These are phyloP conservation scores for Pachyramphus minor DNA, from an alignment of 2,113 vertebrate species.

Conservation along the genomic window DNA sequence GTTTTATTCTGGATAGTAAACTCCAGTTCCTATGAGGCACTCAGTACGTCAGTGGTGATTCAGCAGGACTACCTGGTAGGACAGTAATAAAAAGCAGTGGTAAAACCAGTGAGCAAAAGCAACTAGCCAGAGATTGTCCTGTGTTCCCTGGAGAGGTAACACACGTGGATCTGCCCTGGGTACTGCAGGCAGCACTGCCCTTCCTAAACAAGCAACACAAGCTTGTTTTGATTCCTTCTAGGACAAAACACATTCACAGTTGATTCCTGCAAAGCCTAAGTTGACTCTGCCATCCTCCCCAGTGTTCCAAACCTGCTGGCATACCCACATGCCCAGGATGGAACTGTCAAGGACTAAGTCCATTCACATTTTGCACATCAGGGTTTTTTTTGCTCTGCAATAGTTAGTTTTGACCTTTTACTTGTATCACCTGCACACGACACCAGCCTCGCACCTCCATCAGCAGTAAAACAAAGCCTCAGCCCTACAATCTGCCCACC, in stretches of 20 bases:
- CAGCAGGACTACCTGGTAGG: conserved; percentile 71
- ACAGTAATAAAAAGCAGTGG: conserved; percentile 79
- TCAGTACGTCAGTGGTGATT: conserved; percentile 70
- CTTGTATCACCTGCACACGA: conserved; percentile 84
- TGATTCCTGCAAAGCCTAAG: conserved; percentile 74
- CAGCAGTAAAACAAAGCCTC: conserved; percentile 90
- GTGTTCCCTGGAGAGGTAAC: conserved; percentile 73
- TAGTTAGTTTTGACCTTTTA: conserved; percentile 86
- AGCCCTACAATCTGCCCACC: conserved; percentile 91
- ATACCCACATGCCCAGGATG: conserved; percentile 72
- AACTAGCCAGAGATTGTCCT: conserved; percentile 76
- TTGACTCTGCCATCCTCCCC: conserved; percentile 71
- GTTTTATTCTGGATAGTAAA: conserved; percentile 71
- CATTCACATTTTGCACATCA: conserved; percentile 87
- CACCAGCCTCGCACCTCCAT: conserved; percentile 84
- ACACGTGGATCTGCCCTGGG: conserved; percentile 72
- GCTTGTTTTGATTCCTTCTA: conserved; percentile 75
- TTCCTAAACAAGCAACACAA: conserved; percentile 71
- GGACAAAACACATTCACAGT: conserved; percentile 69
- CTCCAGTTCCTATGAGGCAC: conserved; percentile 78
- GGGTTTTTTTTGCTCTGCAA: conserved; percentile 80
- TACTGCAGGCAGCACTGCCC: conserved; percentile 78
- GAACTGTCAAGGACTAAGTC: conserved; percentile 85
- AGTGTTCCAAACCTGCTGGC: conserved; percentile 71
- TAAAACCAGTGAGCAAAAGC: conserved; percentile 80